These are phyloP conservation scores for Morphnarchus princeps DNA, from an alignment of 2,113 vertebrate genomes.

Conservation along the genomic window DNA sequence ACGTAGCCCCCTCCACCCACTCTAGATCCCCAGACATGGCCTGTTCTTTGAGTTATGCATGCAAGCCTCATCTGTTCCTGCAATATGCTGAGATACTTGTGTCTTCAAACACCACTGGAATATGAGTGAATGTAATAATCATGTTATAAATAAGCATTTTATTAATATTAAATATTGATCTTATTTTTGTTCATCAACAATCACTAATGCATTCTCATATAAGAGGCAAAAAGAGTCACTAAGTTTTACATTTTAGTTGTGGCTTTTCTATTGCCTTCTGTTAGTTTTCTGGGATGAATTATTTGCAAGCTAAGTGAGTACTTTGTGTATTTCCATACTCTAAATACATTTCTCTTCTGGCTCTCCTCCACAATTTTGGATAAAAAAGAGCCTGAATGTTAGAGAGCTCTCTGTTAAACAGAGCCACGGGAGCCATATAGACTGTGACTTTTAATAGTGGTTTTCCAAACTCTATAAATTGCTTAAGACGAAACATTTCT, in stretches of 20 bases:
- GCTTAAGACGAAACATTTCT: background rate
- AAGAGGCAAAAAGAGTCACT: background rate
- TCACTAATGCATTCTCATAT: background rate
- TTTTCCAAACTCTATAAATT: background rate
- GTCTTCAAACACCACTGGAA: background rate
- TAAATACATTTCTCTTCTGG: background rate
- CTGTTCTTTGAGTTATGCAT: background rate
- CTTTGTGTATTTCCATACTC: background rate
- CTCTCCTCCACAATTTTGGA: background rate
- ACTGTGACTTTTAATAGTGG: background rate
- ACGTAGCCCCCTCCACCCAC: rapidly evolving
- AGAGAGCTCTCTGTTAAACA: background rate
- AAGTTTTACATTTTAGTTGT: background rate
- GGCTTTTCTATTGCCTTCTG: background rate
- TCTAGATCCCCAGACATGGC: background rate
- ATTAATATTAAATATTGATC: background rate
- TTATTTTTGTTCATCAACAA: background rate
- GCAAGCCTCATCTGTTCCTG: background rate
- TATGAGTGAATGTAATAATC: background rate
- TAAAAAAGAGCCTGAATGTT: background rate
- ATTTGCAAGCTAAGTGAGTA: background rate
- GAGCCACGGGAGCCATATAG: background rate
- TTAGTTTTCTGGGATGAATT: background rate
- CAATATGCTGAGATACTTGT: background rate
- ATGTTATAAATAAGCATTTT: background rate